phyloP scores from a whole-genome alignment of 2,113 vertebrate genomes.

The Phodopus roborovskii region DNA sequence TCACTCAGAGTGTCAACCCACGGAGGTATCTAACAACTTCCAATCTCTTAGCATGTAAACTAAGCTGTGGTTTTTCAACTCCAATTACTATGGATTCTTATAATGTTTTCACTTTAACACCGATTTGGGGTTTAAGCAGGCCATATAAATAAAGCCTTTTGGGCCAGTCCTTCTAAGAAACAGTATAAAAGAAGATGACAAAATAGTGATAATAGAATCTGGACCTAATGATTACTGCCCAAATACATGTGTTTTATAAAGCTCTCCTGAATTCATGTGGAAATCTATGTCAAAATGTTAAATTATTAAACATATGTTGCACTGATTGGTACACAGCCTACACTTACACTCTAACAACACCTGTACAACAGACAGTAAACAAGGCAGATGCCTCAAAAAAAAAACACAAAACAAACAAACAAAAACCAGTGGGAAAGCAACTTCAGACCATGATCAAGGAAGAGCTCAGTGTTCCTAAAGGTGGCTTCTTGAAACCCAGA shows the following conservation, averaged over 20 bases:
- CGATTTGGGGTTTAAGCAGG: constrained; percentile 11
- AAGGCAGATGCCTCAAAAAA: constrained; percentile 37
- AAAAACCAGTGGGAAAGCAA: constrained; percentile 34
- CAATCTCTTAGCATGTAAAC: neutral
- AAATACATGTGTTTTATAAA: constrained; percentile 2
- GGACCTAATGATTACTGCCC: constrained; percentile 27
- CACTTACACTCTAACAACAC: constrained; percentile 65
- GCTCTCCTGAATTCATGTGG: constrained; percentile 46
- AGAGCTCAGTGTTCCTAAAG: constrained; percentile 32
- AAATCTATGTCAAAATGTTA: neutral
- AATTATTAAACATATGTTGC: constrained; percentile 23
- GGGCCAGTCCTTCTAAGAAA: neutral
- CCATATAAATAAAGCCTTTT: neutral
- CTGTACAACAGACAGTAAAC: constrained; percentile 33
- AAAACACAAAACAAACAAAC: neutral
- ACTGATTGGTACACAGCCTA: constrained; percentile 34
- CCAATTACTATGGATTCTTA: neutral
- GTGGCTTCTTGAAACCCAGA: constrained; percentile 54
- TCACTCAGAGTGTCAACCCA: constrained; percentile 6
- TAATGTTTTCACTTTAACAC: constrained; percentile 43
- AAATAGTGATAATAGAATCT: constrained; percentile 19
- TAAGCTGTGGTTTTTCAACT: neutral
- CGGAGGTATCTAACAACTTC: constrained; percentile 29
- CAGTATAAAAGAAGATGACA: neutral
- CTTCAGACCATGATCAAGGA: constrained; percentile 44